Evolutionary conservation across 2,888 invertebrate genomes (phyloP).

Genomic region (Hirtodrosophila duncani): DNA sequence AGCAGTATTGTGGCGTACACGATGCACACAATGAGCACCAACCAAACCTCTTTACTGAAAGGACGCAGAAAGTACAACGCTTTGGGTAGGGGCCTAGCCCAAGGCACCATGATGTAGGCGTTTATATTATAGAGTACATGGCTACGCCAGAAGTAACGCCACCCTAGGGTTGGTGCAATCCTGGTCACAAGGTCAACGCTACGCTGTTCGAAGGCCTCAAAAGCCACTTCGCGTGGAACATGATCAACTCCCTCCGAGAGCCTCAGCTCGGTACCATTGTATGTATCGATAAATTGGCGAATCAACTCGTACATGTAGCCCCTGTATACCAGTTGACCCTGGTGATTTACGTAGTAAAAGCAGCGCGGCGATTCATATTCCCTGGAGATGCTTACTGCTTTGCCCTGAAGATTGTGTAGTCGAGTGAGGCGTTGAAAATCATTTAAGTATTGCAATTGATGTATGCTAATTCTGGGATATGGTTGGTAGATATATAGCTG

Average conservation of each 20-base stretch:
- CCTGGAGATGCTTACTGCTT: background rate
- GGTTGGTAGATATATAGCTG: conserved; percentile 38
- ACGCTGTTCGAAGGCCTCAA: background rate
- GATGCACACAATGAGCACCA: conserved; percentile 15
- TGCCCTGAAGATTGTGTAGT: conserved; percentile 4
- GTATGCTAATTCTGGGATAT: conserved; percentile 26
- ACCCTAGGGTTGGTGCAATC: background rate
- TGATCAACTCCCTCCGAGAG: background rate
- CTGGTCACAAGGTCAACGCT: conserved; percentile 21
- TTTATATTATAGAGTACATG: conserved; percentile 17
- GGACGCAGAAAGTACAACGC: conserved; percentile 46
- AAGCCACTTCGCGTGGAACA: background rate
- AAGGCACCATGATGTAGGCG: conserved; percentile 31
- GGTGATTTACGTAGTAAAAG: conserved; percentile 26
- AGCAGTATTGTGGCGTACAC: conserved; percentile 6
- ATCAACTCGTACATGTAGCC: conserved; percentile 49
- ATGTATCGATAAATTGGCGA: conserved; percentile 28
- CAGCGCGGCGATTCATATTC: conserved; percentile 27
- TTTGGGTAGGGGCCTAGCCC: conserved; percentile 39
- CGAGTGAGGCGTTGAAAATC: conserved; percentile 7
- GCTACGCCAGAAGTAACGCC: conserved; percentile 15
- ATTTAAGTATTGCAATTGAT: conserved; percentile 5
- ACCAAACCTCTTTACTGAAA: conserved; percentile 35
- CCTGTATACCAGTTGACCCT: conserved; percentile 22
- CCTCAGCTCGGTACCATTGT: conserved; percentile 40